These are phyloP conservation scores for Seira musarum DNA, from an alignment of 2,888 invertebrate species.

Conservation along the genomic window DNA sequence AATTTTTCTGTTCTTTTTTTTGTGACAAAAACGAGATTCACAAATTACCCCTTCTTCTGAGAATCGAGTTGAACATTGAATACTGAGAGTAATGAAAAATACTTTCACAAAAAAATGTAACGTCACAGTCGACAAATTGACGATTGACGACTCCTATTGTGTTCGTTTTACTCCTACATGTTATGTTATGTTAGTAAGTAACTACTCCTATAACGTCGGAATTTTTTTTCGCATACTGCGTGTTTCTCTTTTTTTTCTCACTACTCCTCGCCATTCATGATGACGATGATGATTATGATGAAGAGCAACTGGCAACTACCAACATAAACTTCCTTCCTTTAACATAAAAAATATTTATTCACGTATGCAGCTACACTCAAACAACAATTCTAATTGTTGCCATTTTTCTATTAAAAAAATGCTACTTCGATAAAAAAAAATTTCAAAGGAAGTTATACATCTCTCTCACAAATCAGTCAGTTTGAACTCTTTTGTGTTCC, in stretches of 20 bases:
- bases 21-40: too few relatives aligned
- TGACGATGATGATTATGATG: not conserved
- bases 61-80: not conserved
- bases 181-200: too few relatives aligned
- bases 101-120: not conserved
- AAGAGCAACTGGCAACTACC: not conserved
- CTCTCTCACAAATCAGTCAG: slow-evolving; percentile 55
- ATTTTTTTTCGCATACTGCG: too few relatives aligned
- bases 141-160: too few relatives aligned
- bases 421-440: not conserved
- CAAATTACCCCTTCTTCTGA: too few relatives aligned
- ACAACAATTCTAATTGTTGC: too few relatives aligned
- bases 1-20: not conserved
- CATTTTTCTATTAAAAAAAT: not conserved
- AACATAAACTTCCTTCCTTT: slow-evolving; percentile 10
- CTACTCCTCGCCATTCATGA: not conserved
- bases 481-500: slow-evolving; percentile 30
- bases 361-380: too few relatives aligned
- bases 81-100: not conserved
- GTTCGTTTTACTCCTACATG: not conserved
- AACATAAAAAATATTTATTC: slow-evolving; percentile 13
- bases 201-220: too few relatives aligned
- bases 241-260: not conserved
- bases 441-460: slow-evolving; percentile 41
- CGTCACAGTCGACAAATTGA: not conserved